Percentiles rank a stretch among this genome's conserved stretches.
These are phyloP conservation scores for Montipora efflorescens DNA, from an alignment of 64 coral and sea anemone species.

Conservation along the genomic window DNA sequence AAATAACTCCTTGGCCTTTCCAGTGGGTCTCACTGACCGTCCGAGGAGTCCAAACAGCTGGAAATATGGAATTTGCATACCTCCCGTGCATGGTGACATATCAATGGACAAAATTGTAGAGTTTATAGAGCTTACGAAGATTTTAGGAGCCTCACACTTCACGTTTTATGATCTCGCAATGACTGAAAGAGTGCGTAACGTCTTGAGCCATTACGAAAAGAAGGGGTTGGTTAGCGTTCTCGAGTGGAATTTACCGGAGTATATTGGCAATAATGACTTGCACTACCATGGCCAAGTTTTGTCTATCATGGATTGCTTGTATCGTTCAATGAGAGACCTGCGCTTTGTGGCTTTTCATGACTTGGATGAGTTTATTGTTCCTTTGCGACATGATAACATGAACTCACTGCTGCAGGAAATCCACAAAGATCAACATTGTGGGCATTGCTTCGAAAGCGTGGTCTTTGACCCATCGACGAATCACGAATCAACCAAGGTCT, in stretches of 20 bases:
- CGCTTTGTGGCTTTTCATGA: conserved; percentile 64
- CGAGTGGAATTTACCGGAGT: conserved; percentile 54
- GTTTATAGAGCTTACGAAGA: conserved; percentile 58
- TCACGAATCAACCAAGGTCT: background rate
- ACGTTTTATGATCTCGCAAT: conserved; percentile 57
- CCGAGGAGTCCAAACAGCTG: background rate
- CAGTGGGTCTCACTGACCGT: background rate
- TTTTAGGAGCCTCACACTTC: conserved; percentile 62
- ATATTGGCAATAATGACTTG: conserved; percentile 32
- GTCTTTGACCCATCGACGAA: conserved; percentile 18
- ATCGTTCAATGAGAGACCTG: conserved; percentile 11
- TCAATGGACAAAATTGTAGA: conserved; percentile 28
- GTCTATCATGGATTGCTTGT: conserved; percentile 60
- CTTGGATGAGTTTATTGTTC: conserved; percentile 75
- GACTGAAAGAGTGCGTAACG: background rate
- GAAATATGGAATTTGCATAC: conserved; percentile 61
- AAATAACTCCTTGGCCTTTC: background rate
- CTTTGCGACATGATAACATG: conserved; percentile 32
- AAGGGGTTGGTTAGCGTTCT: conserved; percentile 39
- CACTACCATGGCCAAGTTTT: conserved; percentile 63
- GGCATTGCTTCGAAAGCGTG: conserved; percentile 71
- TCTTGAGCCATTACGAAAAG: conserved; percentile 48
- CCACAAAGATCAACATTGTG: conserved; percentile 39
- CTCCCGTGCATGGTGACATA: conserved; percentile 30
- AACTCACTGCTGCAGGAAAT: conserved; percentile 14